phyloP scores from a whole-genome alignment of 2,113 vertebrate species.

The Anolis carolinensis region DNA sequence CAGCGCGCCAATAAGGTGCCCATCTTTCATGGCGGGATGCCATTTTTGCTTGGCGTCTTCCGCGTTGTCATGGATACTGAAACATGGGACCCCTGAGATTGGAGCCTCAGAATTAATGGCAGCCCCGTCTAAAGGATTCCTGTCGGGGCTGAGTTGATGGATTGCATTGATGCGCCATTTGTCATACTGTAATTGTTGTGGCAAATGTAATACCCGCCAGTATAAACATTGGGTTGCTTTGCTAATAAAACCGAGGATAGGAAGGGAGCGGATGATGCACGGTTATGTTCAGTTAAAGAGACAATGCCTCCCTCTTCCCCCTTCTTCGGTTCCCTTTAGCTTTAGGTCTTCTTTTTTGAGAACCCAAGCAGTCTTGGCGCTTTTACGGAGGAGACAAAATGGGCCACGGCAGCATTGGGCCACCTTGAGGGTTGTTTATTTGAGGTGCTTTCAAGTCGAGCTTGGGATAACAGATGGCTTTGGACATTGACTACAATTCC shows the following conservation, averaged over 20 bases:
- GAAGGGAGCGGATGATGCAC: constrained; percentile 92
- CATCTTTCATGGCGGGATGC: constrained; percentile 83
- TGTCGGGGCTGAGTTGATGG: constrained; percentile 95
- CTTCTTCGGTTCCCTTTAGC: constrained; percentile 59
- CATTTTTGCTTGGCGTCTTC: constrained; percentile 83
- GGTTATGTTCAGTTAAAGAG: constrained; percentile 87
- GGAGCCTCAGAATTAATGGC: constrained; percentile 91
- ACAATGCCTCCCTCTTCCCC: constrained; percentile 77
- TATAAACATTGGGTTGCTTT: constrained; percentile 96
- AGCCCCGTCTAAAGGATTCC: constrained; percentile 97
- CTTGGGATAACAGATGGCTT: no score
- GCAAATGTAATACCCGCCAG: constrained; percentile 99
- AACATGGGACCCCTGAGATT: constrained; percentile 94
- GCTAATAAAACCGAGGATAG: constrained; percentile 95
- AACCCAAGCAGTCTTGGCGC: accelerated
- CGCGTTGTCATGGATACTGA: constrained; percentile 93
- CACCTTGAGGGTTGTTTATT: background rate
- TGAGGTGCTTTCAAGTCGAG: no score
- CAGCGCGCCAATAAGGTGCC: constrained; percentile 74
- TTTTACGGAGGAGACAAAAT: accelerated
- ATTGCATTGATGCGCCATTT: constrained; percentile 99
- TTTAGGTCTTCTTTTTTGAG: constrained; percentile 46
- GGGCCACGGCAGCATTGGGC: background rate
- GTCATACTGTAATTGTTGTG: constrained; percentile 99
- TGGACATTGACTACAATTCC: no score